Conservation (phyloP, 2,113 vertebrate genomes). For the Heptranchias perlo region DNA sequence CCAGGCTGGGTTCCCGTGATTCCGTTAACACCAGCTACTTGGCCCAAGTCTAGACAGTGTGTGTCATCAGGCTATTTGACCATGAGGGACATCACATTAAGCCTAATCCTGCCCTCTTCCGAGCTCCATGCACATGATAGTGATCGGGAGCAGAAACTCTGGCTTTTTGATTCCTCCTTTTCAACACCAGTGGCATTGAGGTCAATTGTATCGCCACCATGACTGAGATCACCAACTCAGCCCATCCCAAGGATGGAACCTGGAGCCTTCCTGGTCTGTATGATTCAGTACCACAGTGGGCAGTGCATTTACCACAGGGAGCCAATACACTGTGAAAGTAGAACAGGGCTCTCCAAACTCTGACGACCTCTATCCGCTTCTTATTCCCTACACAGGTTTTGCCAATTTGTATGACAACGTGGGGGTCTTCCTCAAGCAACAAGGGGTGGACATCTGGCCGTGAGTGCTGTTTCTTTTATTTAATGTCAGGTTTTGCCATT, state of each 20-base stretch:
- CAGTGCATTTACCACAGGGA: neutral
- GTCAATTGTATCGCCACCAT: neutral
- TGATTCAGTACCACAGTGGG: too few species aligned
- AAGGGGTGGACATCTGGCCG: constrained; percentile 76
- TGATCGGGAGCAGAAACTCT: neutral
- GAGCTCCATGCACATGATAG: neutral
- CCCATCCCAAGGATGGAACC: too few species aligned
- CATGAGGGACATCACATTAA: too few species aligned
- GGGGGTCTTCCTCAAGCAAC: constrained; percentile 68
- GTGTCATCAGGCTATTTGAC: too few species aligned
- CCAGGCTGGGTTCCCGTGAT: neutral
- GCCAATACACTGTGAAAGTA: neutral
- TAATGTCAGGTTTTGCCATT: neutral
- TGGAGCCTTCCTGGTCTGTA: neutral
- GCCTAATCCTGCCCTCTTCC: neutral
- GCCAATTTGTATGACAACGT: constrained; percentile 66
- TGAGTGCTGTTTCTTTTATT: constrained; percentile 57
- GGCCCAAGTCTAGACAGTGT: too few species aligned
- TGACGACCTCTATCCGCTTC: neutral
- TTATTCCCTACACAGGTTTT: constrained; percentile 55
- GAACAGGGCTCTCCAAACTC: neutral
- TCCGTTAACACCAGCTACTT: neutral
- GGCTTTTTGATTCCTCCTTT: neutral
- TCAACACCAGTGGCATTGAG: neutral
- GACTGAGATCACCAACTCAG: neutral